Base-by-base conservation (phyloP, 2,113 vertebrate species). In the Prochilodus magdalenae region DNA sequence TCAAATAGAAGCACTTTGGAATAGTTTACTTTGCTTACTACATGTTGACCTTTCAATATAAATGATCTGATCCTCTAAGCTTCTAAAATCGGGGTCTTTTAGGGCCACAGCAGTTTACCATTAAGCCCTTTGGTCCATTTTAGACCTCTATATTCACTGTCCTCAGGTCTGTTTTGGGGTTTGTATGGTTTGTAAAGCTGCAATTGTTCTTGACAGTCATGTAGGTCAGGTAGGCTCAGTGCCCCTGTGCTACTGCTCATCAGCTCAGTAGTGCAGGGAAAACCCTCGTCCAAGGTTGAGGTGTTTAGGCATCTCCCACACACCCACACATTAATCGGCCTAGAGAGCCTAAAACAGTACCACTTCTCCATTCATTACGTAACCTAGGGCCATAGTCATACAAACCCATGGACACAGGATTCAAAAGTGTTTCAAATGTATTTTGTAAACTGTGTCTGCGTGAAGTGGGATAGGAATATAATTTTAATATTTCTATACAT, bases 191-290 rank as follows among this genome's bases (percentile, higher is more conserved):
- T 60, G 20, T n/a, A n/a, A n/a, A 79, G 16, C 55, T 51, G 77
- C 44, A 22, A 49, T 53, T 51, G 57, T 15, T 6, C 3, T 59
- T 24, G 22, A 62, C 22, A 40, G 33, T 76, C 16, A 26, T 30
- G 44, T 27, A 40, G 62, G 75, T 16, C n/a, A 63, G 30, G 22
- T 3, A 63, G 47, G 62, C 51, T 29, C 60, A 63, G 20, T 55
- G 71, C 55, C 29, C 51, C n/a, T 20, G 15, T 55, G 29, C 16
- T 40, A 40, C 14, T 22, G 62, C 60, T 81, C 49, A 81, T 74
- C 59, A 81, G 60, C 80, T 66, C 71, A 62, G 47, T 40, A 76
- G 70, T 33, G 12, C 30, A 47, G n/a, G 12, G 62, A 70, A 44
- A 76, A 33, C 20, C 49, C 60, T 55, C 15, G 2, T 57, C 30